Evolutionary conservation across 35 echinoderm and acorn worm genomes (phyloP).

Genomic region (Hemicentrotus pulcherrimus): DNA sequence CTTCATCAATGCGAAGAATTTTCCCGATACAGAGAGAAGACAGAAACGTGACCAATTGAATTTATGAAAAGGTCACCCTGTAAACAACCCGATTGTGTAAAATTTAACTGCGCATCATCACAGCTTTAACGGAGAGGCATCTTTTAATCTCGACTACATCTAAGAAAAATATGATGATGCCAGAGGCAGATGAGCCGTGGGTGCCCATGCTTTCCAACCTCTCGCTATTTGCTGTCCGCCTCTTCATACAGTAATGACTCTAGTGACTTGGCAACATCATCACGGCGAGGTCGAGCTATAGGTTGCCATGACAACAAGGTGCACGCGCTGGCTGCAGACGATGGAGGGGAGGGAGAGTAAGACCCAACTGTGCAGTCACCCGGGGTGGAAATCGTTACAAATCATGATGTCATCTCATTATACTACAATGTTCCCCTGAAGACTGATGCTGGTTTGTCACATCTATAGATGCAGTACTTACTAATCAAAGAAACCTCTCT

Average conservation of each 20-base stretch:
- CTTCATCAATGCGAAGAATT: neutral
- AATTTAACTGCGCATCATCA: neutral
- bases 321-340: neutral
- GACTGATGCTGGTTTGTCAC: neutral
- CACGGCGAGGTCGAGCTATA: neutral
- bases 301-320: neutral
- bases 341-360: neutral
- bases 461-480: neutral
- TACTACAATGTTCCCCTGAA: neutral
- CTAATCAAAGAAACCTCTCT: neutral
- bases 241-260: neutral
- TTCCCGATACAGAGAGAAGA: neutral
- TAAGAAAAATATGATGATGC: neutral
- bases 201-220: neutral
- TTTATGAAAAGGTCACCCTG: neutral
- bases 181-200: neutral
- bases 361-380: neutral
- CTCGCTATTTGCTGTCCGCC: neutral
- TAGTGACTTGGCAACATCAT: neutral
- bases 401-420: conserved; percentile 13
- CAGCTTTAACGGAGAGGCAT: neutral
- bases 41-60: neutral
- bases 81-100: neutral
- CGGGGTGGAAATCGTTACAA: neutral
- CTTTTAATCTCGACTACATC: neutral